These are phyloP conservation scores for Arrhopalites spinosus DNA, from an alignment of 2,888 invertebrate genomes.

Conservation along the genomic window DNA sequence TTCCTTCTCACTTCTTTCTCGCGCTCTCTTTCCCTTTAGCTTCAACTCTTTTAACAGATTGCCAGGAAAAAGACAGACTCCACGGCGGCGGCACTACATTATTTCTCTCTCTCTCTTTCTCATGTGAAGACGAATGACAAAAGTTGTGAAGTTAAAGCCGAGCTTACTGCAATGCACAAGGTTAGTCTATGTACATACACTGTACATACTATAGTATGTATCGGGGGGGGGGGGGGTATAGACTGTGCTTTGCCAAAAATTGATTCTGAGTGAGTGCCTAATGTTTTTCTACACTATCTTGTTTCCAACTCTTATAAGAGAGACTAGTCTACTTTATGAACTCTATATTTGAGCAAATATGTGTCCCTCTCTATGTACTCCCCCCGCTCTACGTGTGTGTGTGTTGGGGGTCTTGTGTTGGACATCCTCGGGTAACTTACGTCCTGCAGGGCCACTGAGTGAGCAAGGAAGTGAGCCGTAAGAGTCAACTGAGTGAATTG, in stretches of 20 bases:
- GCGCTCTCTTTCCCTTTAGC: background rate
- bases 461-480: constrained; percentile 31
- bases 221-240: too few relatives aligned
- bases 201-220: too few relatives aligned
- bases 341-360: background rate
- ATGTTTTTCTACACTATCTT: constrained; percentile 35
- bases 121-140: constrained; percentile 16
- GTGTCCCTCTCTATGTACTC: background rate
- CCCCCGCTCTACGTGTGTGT: background rate
- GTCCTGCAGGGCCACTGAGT: background rate
- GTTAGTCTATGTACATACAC: too few relatives aligned
- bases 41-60: background rate
- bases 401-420: background rate
- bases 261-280: constrained; percentile 42
- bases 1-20: background rate
- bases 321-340: background rate
- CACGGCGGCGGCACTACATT: too few relatives aligned
- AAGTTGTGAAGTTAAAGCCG: constrained; percentile 14
- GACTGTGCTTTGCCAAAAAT: constrained; percentile 34
- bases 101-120: background rate
- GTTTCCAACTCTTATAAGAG: constrained; percentile 19
- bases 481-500: constrained; percentile 34
- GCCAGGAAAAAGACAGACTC: too few relatives aligned
- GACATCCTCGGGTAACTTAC: background rate
- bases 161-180: too few relatives aligned